These are phyloP conservation scores for Fopius arisanus DNA, from an alignment of 1,140 invertebrate genomes.

Conservation along the genomic window DNA sequence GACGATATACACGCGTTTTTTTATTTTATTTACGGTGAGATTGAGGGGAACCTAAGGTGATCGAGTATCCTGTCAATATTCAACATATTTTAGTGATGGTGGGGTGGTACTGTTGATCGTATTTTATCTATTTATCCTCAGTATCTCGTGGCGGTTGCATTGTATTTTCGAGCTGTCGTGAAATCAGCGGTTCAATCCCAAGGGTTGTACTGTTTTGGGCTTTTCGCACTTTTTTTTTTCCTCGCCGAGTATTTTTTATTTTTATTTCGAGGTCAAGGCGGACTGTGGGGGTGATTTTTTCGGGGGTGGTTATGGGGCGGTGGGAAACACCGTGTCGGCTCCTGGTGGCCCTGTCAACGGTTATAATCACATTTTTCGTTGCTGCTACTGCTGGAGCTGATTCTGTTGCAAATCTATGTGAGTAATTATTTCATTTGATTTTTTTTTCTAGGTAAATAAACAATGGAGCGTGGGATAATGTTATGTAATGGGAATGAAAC, in stretches of 20 bases:
- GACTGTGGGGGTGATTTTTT: not conserved
- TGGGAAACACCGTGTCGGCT: constrained; percentile 29
- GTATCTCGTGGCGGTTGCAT: too few species aligned
- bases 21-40: too few species aligned
- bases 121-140: too few species aligned
- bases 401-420: not conserved
- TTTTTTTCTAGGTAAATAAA: not conserved
- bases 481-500: too few species aligned
- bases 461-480: too few species aligned
- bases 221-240: too few species aligned
- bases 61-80: not conserved
- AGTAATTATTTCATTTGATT: not conserved
- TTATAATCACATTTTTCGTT: not conserved
- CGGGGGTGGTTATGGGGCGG: constrained; percentile 35
- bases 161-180: too few species aligned
- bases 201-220: too few species aligned
- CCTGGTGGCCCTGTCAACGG: constrained; percentile 27
- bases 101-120: too few species aligned
- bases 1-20: not conserved
- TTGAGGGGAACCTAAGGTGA: not conserved
- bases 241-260: too few species aligned
- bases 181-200: too few species aligned
- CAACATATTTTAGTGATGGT: not conserved
- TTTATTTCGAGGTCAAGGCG: too few species aligned
- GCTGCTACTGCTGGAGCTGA: not conserved